A percentile compares a stretch with the other conserved stretches of the same genome.
phyloP scores from a whole-genome alignment of 2,888 invertebrate species.

The Tenodera sinensis region DNA sequence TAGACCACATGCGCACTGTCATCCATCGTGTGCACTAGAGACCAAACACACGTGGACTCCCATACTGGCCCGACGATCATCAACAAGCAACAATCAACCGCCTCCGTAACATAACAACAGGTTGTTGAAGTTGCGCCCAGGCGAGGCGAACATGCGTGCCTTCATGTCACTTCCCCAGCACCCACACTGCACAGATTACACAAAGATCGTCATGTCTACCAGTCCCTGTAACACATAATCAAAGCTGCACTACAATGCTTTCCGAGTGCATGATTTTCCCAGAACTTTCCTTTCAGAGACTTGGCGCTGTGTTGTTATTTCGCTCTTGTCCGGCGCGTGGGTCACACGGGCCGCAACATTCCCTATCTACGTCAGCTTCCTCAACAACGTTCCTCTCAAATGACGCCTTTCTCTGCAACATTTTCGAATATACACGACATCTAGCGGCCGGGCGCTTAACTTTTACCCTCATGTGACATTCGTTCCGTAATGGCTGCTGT shows the following conservation, averaged over 20 bases:
- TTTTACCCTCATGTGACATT: not conserved
- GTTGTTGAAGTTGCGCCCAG: slow-evolving; percentile 1
- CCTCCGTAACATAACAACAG: slow-evolving; percentile 8
- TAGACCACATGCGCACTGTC: not conserved
- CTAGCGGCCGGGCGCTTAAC: slow-evolving; percentile 27
- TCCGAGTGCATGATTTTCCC: not conserved
- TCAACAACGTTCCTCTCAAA: slow-evolving; percentile 14
- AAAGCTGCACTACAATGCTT: not conserved
- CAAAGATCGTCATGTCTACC: not conserved
- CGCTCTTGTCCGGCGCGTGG: slow-evolving; percentile 26
- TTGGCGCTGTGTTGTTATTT: not conserved
- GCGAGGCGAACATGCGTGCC: slow-evolving; percentile 10
- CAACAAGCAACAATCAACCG: not conserved
- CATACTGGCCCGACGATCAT: not conserved
- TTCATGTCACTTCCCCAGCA: slow-evolving; percentile 10
- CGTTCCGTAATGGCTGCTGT: not conserved
- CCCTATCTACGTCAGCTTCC: slow-evolving; percentile 22
- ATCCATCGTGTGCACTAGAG: not conserved
- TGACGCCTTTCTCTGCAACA: slow-evolving; percentile 28
- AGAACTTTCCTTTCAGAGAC: slow-evolving; percentile 1
- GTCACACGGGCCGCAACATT: slow-evolving; percentile 20
- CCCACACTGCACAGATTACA: not conserved
- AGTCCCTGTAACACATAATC: not conserved
- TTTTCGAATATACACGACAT: slow-evolving; percentile 28
- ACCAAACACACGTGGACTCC: not conserved